A percentile compares a stretch with the other conserved stretches of the same genome.
phyloP scores from a whole-genome alignment of 37 sponge, comb jelly and placozoan species.

The Diacarnus erythraeanus region DNA sequence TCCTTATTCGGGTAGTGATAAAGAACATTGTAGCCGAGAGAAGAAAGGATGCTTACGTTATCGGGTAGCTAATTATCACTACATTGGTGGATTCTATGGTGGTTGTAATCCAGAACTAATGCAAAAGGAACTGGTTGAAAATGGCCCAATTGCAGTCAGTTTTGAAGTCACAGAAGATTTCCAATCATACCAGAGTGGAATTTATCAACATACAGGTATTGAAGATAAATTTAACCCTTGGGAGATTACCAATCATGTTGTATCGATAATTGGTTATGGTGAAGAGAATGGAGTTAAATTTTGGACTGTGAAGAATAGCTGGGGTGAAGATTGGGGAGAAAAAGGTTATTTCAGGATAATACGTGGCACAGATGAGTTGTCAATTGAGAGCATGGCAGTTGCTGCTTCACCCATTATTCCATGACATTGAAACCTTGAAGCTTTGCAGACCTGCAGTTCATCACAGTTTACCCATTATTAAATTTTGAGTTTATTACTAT shows the following conservation, averaged over 20 bases:
- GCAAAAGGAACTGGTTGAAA: constrained; percentile 43
- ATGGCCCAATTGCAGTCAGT: constrained; percentile 53
- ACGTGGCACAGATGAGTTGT: constrained; percentile 39
- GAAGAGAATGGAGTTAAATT: constrained; percentile 23
- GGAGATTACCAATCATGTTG: constrained; percentile 60
- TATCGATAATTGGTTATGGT: constrained; percentile 53
- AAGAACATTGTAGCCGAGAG: not conserved
- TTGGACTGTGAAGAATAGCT: constrained; percentile 67
- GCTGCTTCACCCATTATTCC: constrained; percentile 31
- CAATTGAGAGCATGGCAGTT: constrained; percentile 50
- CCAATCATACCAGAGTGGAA: constrained; percentile 38
- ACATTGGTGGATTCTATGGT: constrained; percentile 61
- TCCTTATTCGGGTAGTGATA: constrained; percentile 39
- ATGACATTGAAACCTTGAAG: not conserved
- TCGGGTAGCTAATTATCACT: constrained; percentile 39
- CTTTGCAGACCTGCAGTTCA: not conserved
- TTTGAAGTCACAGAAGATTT: constrained; percentile 53
- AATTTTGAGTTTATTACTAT: too few relatives aligned
- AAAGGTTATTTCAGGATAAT: constrained; percentile 56
- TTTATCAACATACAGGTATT: constrained; percentile 41
- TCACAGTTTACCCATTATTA: too few relatives aligned
- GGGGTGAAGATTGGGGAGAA: constrained; percentile 59
- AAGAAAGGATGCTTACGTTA: constrained; percentile 23
- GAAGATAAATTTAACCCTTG: constrained; percentile 47
- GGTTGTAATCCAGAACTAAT: constrained; percentile 36